Evolutionary conservation across 1,140 invertebrate species (phyloP), one percentile per base, ranked within the genome.

Genomic region (Bombus picipes): DNA sequence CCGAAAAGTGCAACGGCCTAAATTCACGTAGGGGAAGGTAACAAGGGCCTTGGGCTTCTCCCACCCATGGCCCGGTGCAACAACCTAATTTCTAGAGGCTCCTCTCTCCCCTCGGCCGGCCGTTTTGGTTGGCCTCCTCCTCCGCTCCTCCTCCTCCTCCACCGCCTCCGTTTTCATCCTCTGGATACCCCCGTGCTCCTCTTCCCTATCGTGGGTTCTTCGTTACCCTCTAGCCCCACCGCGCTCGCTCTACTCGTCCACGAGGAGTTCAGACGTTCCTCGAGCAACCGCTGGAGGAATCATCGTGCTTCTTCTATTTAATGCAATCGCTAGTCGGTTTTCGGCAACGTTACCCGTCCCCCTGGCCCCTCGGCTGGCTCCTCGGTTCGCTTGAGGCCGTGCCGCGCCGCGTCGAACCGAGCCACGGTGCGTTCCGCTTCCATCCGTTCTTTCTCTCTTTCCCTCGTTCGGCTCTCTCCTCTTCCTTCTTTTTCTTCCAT

Each of bases 1-100:
- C 93, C 94, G 93, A 95, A 95, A 95, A 95, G 95, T 95, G 94
- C 95, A 95, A 95, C 94, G 94, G 94, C 94, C 94, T 95, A 95
- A 95, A 95, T 95, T 95, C 91, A 92, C 91, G 91, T 89, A 92
- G 92, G 91, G 92, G 92, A 93, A 93, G 92, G 92, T 93, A 93
- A 92, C 93, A 93, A 94, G 94, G 95, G 94, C 95, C 95, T 95
- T 95, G 94, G 94, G 91, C 92, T 92, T 91, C 90, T 92, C 92
- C 94, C 93, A 93, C 92, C 90, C 90, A 79, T 91, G 62, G 88
- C 91, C 89, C 94, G 92, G 95, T 95, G 95, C 95, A 95, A 95
- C 95, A 95, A 95, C 95, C 95, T 95, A 95, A 95, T 95, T 95
- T 95, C 95, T 95, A 95, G 94, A 95, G 90, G 90, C 92, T 92